Conservation (phyloP, 1,140 invertebrate genomes). For the Gyrodactylus salaris region DNA sequence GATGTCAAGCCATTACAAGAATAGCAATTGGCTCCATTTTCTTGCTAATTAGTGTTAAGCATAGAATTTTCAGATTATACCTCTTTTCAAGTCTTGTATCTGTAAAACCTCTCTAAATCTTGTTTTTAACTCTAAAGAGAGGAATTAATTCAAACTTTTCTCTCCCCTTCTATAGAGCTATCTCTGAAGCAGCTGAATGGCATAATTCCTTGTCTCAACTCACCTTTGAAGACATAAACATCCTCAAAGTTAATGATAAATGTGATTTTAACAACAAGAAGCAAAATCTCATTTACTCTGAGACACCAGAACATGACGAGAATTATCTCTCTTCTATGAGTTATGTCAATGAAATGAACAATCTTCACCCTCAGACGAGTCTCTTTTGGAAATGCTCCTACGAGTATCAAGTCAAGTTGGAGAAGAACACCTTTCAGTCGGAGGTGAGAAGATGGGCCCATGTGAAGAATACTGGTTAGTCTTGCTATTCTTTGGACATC, state of each 20-base stretch:
- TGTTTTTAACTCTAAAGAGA: too few species aligned
- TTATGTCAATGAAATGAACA: not conserved
- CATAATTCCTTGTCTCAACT: not conserved
- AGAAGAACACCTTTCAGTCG: not conserved
- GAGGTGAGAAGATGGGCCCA: not conserved
- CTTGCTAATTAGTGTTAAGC: too few species aligned
- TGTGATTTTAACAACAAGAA: not conserved
- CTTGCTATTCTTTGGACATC: too few species aligned
- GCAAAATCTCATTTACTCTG: not conserved
- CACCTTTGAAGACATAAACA: not conserved
- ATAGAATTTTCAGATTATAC: too few species aligned
- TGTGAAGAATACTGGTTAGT: not conserved
- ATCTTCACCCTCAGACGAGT: not conserved
- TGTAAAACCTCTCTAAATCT: too few species aligned
- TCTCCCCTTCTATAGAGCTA: not conserved
- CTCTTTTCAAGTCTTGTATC: too few species aligned
- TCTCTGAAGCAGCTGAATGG: not conserved
- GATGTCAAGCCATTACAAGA: too few species aligned
- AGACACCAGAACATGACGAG: not conserved
- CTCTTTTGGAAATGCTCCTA: not conserved
- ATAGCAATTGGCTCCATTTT: too few species aligned
- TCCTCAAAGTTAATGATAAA: not conserved
- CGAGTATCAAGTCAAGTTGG: not conserved
- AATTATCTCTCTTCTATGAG: not conserved
- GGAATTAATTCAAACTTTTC: not conserved